These are phyloP conservation scores for Morinoia aosen DNA, from an alignment of 2,888 invertebrate species.

Conservation along the genomic window DNA sequence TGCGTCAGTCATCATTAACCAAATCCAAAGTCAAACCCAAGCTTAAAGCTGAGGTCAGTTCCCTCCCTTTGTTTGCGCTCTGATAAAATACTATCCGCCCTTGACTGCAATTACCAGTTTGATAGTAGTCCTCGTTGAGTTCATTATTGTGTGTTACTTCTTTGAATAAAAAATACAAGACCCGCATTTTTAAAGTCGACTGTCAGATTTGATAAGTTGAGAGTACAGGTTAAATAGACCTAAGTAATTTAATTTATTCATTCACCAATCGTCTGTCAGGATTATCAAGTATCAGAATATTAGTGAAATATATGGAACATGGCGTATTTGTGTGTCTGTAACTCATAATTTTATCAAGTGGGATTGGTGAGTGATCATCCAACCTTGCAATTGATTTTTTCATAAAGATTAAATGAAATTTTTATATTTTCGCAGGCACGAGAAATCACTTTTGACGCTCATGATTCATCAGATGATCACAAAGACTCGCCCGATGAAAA, in stretches of 20 bases:
- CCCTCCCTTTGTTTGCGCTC: background rate
- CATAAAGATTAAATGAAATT: background rate
- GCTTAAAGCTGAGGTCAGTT: conserved; percentile 55
- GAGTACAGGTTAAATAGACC: background rate
- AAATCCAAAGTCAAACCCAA: conserved; percentile 57
- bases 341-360: background rate
- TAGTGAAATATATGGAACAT: background rate
- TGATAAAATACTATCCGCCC: background rate
- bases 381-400: background rate
- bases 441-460: background rate
- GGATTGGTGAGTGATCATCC: background rate
- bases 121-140: background rate
- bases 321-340: background rate
- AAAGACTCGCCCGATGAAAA: background rate
- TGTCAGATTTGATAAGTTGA: background rate
- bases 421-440: background rate
- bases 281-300: background rate
- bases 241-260: too few relatives aligned
- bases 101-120: background rate
- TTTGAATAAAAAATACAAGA: background rate
- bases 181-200: background rate
- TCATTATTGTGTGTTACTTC: background rate
- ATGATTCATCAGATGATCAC: background rate
- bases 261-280: too few relatives aligned
- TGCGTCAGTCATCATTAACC: conserved; percentile 16